Conservation (phyloP, 2,888 invertebrate species). For the Girardia tigrina region DNA sequence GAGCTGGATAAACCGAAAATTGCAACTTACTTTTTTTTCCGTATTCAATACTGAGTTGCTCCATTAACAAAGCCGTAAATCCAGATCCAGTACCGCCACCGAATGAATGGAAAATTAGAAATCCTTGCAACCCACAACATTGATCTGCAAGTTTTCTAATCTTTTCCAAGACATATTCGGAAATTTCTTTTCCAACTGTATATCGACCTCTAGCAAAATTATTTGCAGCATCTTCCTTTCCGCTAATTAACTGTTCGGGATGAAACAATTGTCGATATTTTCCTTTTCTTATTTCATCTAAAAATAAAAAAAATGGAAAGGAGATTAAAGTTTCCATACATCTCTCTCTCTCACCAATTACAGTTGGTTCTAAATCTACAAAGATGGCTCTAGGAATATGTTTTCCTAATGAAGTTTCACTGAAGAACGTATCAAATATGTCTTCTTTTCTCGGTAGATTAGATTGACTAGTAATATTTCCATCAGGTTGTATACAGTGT, state of each 20-base stretch:
- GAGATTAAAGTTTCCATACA: too few relatives aligned
- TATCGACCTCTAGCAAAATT: constrained; percentile 44
- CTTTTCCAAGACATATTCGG: constrained; percentile 44
- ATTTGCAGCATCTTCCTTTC: constrained; percentile 44
- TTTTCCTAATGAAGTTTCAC: neutral
- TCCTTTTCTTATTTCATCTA: constrained; percentile 42
- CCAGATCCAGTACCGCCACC: constrained; percentile 45
- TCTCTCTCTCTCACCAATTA: constrained; percentile 50
- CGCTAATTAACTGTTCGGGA: constrained; percentile 43
- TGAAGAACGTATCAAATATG: constrained; percentile 10
- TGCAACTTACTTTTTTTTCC: constrained; percentile 49
- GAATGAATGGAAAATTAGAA: constrained; percentile 59
- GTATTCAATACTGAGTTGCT: constrained; percentile 57
- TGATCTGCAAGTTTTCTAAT: constrained; percentile 49
- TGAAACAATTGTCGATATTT: constrained; percentile 43
- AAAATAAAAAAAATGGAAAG: neutral
- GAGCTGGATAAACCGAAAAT: constrained; percentile 44
- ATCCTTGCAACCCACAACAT: constrained; percentile 53
- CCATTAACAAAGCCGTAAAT: constrained; percentile 54
- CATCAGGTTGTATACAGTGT: too few relatives aligned
- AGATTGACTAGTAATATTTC: too few relatives aligned
- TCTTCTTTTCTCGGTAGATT: too few relatives aligned
- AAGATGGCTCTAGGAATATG: constrained; percentile 18
- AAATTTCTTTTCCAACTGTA: constrained; percentile 43
- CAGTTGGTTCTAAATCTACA: constrained; percentile 29